These are phyloP conservation scores for Acridotheres tristis DNA, from an alignment of 2,797 vertebrate genomes.

Conservation along the genomic window DNA sequence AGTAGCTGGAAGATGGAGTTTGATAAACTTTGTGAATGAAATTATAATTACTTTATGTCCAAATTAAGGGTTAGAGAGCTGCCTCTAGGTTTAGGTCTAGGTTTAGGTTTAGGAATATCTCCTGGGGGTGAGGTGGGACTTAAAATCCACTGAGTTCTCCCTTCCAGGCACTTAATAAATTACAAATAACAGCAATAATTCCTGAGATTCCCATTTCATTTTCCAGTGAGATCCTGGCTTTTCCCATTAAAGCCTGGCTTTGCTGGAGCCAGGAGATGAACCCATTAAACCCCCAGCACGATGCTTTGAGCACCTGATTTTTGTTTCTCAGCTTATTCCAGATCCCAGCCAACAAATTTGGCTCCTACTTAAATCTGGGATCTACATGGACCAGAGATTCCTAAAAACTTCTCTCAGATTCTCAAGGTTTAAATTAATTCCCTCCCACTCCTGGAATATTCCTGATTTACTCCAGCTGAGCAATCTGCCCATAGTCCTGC, in stretches of 20 bases:
- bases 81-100: neutral
- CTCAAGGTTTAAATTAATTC: neutral
- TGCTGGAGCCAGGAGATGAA: slow-evolving; percentile 4
- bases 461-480: neutral
- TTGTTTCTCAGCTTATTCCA: slow-evolving; percentile 18
- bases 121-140: neutral
- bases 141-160: neutral
- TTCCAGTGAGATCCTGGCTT: neutral
- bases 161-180: neutral
- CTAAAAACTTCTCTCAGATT: neutral
- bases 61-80: neutral
- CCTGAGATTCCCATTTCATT: neutral
- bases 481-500: neutral
- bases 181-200: neutral
- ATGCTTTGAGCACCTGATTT: neutral
- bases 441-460: neutral
- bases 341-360: neutral
- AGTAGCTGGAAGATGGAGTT: neutral
- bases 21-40: neutral
- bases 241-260: neutral
- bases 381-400: neutral
- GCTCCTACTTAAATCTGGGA: neutral
- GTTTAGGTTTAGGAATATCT: too few species aligned
- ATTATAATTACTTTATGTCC: too few species aligned
- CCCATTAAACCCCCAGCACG: neutral